These are phyloP conservation scores for Papilio demoleus DNA, from an alignment of 2,888 invertebrate genomes.

Conservation along the genomic window DNA sequence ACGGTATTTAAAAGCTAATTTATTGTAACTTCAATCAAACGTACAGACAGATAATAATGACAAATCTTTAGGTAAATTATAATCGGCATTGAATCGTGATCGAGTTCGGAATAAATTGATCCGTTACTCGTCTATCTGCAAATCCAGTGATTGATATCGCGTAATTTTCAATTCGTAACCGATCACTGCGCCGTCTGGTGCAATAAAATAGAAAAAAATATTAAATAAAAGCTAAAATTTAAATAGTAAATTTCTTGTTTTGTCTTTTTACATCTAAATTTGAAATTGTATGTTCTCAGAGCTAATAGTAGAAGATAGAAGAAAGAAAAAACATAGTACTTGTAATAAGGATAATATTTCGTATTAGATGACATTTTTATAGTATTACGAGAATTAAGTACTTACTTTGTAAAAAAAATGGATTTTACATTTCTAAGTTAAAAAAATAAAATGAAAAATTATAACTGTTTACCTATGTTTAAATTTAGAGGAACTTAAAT, in stretches of 20 bases:
- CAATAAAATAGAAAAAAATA: neutral
- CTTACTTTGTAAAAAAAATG: neutral
- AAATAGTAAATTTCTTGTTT: neutral
- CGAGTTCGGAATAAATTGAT: constrained; percentile 48
- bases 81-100: constrained; percentile 63
- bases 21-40: neutral
- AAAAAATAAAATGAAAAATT: neutral
- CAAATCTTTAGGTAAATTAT: constrained; percentile 46
- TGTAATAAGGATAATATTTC: too few species aligned
- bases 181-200: constrained; percentile 35
- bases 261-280: too few species aligned
- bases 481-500: neutral
- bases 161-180: constrained; percentile 54
- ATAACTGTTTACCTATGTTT: neutral
- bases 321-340: too few species aligned
- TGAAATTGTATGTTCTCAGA: too few species aligned
- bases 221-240: neutral
- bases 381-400: too few species aligned
- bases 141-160: constrained; percentile 48
- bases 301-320: too few species aligned
- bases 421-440: neutral
- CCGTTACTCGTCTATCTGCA: constrained; percentile 59
- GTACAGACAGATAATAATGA: constrained; percentile 44
- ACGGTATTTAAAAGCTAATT: neutral
- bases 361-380: too few species aligned